phyloP scores from a whole-genome alignment of 2,797 vertebrate species.

The Sternarchorhynchus goeldii region DNA sequence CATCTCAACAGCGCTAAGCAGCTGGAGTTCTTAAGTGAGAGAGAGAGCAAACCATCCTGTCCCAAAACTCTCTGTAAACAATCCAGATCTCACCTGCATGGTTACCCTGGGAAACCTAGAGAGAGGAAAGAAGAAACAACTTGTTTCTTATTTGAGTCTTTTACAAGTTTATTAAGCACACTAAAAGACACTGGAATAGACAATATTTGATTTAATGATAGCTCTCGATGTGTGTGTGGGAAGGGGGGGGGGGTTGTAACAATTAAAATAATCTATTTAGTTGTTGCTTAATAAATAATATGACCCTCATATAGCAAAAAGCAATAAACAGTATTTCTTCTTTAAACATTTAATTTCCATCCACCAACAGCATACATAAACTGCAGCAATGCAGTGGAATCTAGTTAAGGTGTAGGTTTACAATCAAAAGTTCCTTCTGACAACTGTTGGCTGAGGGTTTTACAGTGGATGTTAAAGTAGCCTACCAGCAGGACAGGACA shows the following conservation, averaged over 20 bases:
- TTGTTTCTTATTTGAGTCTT: slow-evolving; percentile 1
- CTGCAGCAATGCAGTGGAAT: slow-evolving; percentile 40
- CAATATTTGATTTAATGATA: not conserved
- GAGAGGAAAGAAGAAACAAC: slow-evolving; percentile 41
- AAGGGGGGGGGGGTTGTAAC: too few species aligned
- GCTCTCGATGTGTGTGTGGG: not conserved
- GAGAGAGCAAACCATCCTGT: slow-evolving; percentile 67
- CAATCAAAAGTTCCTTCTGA: slow-evolving; percentile 54
- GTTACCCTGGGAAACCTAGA: slow-evolving; percentile 56
- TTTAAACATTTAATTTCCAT: not conserved
- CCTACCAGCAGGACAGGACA: not conserved
- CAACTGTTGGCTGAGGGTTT: slow-evolving; percentile 68
- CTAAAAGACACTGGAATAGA: not conserved
- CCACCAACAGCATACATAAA: too few species aligned
- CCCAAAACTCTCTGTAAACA: slow-evolving; percentile 69
- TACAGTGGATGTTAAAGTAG: slow-evolving; percentile 56
- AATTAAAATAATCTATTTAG: not conserved
- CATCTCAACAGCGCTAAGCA: slow-evolving; percentile 41
- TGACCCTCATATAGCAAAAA: not conserved
- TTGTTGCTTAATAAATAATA: not conserved
- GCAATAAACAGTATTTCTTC: not conserved
- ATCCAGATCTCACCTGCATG: slow-evolving; percentile 64
- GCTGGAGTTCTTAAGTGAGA: slow-evolving; percentile 57
- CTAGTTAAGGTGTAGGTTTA: slow-evolving; percentile 43
- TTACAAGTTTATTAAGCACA: not conserved